These are phyloP conservation scores for Chiroxiphia lanceolata DNA, from an alignment of 2,797 vertebrate genomes.

Conservation along the genomic window DNA sequence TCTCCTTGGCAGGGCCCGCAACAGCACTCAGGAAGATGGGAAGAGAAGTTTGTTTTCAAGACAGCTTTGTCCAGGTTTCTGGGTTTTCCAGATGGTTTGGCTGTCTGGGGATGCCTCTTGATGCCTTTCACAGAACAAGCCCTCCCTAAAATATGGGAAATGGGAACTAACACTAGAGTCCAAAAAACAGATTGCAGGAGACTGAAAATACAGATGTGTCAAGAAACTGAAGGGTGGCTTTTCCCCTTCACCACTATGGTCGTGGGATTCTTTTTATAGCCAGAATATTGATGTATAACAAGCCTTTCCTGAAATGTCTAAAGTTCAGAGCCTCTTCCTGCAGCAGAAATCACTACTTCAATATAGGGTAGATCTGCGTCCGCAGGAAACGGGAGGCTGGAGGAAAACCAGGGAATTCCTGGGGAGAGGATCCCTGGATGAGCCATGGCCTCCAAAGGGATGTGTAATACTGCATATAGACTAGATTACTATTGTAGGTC, in stretches of 20 bases:
- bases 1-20: neutral
- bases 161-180: neutral
- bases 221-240: neutral
- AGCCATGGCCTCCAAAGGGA: neutral
- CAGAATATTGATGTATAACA: neutral
- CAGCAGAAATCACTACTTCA: neutral
- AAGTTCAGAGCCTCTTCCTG: neutral
- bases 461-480: neutral
- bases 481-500: neutral
- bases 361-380: accelerated
- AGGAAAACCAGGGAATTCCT: neutral
- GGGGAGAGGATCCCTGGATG: neutral
- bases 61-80: neutral
- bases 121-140: constrained; percentile 8
- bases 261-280: constrained; percentile 1
- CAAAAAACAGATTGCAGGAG: neutral
- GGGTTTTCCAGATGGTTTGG: constrained; percentile 53
- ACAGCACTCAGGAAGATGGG: neutral
- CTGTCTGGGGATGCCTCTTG: constrained; percentile 15
- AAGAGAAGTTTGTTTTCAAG: neutral
- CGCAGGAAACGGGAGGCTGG: neutral
- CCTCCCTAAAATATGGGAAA: constrained; percentile 10
- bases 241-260: neutral
- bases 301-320: neutral
- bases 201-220: constrained; percentile 29